These are phyloP conservation scores for Orestias chungarensis DNA, from an alignment of 2,797 vertebrate species.

Conservation along the genomic window DNA sequence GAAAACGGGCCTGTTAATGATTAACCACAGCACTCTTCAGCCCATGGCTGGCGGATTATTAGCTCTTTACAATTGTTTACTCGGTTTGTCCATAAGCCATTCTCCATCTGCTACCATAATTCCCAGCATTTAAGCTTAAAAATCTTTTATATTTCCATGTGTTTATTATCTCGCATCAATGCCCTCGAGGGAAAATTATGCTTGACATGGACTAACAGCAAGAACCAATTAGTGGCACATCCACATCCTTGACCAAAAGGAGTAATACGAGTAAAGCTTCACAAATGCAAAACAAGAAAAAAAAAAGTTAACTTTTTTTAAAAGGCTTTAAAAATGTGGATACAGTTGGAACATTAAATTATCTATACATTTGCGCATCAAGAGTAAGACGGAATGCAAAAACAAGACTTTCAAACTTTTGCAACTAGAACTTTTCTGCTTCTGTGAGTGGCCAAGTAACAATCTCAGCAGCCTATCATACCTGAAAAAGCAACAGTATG, in stretches of 20 bases:
- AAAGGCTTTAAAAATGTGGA: slow-evolving; percentile 7
- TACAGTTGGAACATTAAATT: not conserved
- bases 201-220: slow-evolving; percentile 54
- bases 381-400: slow-evolving; percentile 6
- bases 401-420: slow-evolving; percentile 10
- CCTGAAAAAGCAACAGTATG: slow-evolving; percentile 20
- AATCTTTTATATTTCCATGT: slow-evolving; percentile 59
- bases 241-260: slow-evolving; percentile 28
- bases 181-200: slow-evolving; percentile 54
- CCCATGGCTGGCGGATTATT: slow-evolving; percentile 62
- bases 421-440: slow-evolving; percentile 28
- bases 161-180: slow-evolving; percentile 66
- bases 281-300: slow-evolving; percentile 30
- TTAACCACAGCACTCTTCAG: slow-evolving; percentile 53
- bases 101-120: slow-evolving; percentile 50
- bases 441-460: slow-evolving; percentile 27
- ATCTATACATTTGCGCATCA: not conserved
- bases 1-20: slow-evolving; percentile 56
- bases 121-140: slow-evolving; percentile 60
- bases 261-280: slow-evolving; percentile 13
- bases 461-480: slow-evolving; percentile 25
- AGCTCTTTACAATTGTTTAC: slow-evolving; percentile 59
- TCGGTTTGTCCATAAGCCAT: slow-evolving; percentile 51
- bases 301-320: slow-evolving; percentile 30
- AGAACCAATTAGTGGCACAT: slow-evolving; percentile 60